Conservation (phyloP, 2,888 invertebrate genomes). For the Allolobophora icterica region DNA sequence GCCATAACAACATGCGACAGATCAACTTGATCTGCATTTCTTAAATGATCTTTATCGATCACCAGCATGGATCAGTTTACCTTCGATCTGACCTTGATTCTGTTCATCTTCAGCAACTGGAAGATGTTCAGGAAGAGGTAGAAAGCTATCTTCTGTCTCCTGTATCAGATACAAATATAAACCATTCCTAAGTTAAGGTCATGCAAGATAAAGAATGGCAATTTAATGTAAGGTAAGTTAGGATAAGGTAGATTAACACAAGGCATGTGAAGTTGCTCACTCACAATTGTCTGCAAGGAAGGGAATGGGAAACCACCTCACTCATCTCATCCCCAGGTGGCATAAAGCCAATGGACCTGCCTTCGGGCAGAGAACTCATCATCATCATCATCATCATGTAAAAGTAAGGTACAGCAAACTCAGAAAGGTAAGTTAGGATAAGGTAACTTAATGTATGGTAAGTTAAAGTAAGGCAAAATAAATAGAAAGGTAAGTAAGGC, state of each 20-base stretch:
- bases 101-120: background rate
- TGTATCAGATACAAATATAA: constrained; percentile 14
- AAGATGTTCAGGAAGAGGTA: background rate
- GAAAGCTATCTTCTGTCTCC: background rate
- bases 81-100: background rate
- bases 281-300: too few species aligned
- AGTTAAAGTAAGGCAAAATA: too few species aligned
- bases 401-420: too few species aligned
- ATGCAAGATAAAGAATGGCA: too few species aligned
- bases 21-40: background rate
- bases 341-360: too few species aligned
- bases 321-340: too few species aligned
- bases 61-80: background rate
- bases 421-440: background rate
- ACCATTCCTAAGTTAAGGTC: background rate
- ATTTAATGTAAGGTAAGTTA: background rate
- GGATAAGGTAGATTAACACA: background rate
- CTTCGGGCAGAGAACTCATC: too few species aligned
- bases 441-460: background rate
- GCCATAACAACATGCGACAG: background rate
- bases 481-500: background rate
- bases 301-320: too few species aligned
- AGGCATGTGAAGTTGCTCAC: too few species aligned
- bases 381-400: too few species aligned
- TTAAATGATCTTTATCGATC: too few species aligned